Percentiles rank a stretch among this genome's conserved stretches.
These are phyloP conservation scores for Conopomorpha cramerella DNA, from an alignment of 1,140 invertebrate species.

Conservation along the genomic window DNA sequence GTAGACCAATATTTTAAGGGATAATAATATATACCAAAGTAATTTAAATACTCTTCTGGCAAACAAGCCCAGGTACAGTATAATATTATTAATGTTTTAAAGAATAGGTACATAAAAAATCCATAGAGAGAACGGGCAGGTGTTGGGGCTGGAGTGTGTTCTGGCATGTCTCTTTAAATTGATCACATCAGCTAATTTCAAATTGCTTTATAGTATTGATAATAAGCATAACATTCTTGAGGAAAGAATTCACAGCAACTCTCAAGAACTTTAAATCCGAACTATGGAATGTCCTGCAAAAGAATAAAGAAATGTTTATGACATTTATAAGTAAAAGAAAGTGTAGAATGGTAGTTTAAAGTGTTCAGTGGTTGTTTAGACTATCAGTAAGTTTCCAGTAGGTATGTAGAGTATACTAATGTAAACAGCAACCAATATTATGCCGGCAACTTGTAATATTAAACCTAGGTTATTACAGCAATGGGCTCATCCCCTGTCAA, in stretches of 20 bases:
- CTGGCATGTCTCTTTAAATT: conserved; percentile 67
- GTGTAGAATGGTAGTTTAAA: conserved; percentile 2
- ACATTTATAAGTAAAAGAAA: neutral
- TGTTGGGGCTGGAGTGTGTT: conserved; percentile 78
- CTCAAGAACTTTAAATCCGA: conserved; percentile 27
- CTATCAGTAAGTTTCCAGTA: too few relatives aligned
- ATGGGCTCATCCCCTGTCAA: too few relatives aligned
- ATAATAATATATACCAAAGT: conserved; percentile 76
- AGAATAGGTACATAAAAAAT: conserved; percentile 83
- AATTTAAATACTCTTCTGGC: conserved; percentile 70
- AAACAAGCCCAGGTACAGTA: conserved; percentile 85
- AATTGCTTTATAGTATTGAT: conserved; percentile 31
- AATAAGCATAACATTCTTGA: conserved; percentile 32
- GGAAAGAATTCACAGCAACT: conserved; percentile 28
- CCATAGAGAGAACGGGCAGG: conserved; percentile 86
- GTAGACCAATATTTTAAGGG: conserved; percentile 89
- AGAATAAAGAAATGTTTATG: conserved; percentile 4
- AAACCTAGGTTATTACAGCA: too few relatives aligned
- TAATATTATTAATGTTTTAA: conserved; percentile 72
- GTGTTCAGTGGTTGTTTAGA: too few relatives aligned
- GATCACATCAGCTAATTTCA: conserved; percentile 7
- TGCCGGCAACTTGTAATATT: too few relatives aligned
- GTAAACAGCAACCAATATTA: too few relatives aligned
- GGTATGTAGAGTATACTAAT: conserved; percentile 10
- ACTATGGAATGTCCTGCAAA: conserved; percentile 32